These are phyloP conservation scores for Vulpes lagopus DNA, from an alignment of 2,113 vertebrate species.

Conservation along the genomic window DNA sequence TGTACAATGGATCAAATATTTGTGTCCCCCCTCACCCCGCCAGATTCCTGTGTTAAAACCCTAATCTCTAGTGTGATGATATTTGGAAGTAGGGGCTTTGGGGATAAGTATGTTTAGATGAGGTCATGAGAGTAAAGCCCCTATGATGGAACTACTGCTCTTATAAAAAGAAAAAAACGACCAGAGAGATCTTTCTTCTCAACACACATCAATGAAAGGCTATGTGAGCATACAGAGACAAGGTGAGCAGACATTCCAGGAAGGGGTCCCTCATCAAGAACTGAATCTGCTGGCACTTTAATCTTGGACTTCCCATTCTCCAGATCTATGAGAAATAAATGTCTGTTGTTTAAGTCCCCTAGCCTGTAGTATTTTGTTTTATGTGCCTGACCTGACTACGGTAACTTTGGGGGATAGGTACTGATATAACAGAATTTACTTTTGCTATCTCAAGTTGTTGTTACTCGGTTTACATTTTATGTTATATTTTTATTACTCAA, in stretches of 20 bases:
- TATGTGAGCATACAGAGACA: not conserved
- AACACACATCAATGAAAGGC: not conserved
- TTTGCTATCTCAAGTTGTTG: not conserved
- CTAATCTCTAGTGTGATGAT: not conserved
- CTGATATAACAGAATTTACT: not conserved
- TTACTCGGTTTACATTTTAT: not conserved
- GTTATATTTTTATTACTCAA: not conserved
- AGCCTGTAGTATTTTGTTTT: not conserved
- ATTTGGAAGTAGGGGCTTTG: not conserved
- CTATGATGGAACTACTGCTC: not conserved
- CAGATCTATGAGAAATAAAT: not conserved
- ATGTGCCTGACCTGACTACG: not conserved
- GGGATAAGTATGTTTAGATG: not conserved
- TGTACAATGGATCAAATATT: not conserved
- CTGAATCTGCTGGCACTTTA: not conserved
- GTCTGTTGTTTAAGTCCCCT: not conserved
- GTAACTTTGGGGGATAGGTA: not conserved
- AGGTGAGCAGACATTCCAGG: not conserved
- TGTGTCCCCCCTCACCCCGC: rapidly evolving
- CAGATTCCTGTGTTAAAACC: not conserved
- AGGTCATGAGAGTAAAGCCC: not conserved
- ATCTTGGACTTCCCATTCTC: not conserved
- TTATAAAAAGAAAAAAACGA: not conserved
- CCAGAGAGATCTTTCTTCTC: not conserved
- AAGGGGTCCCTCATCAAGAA: not conserved